Evolutionary conservation across 23 tunicate genomes (phyloP).

Genomic region (Botrylloides violaceus): DNA sequence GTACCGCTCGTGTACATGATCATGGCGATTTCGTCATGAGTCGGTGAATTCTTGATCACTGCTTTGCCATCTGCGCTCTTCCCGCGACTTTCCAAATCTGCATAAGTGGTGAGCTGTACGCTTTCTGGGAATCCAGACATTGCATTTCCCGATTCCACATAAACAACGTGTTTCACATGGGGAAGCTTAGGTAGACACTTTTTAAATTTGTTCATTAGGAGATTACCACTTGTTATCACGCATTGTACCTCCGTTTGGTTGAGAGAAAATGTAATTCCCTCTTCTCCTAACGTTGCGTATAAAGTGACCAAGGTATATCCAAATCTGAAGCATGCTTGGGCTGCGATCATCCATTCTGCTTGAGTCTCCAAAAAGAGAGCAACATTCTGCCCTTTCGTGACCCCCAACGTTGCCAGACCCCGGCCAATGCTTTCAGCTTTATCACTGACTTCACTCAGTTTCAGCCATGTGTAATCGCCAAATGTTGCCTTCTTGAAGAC

Average conservation of each 20-base stretch:
- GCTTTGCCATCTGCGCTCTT: slow-evolving; percentile 23
- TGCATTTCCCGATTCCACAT: slow-evolving; percentile 45
- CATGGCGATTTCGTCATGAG: slow-evolving; percentile 68
- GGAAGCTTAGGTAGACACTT: slow-evolving; percentile 41
- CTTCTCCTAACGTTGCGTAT: slow-evolving; percentile 95
- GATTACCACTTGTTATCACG: slow-evolving; percentile 72
- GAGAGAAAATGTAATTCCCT: slow-evolving; percentile 68
- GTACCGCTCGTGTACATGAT: slow-evolving; percentile 97
- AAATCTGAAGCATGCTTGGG: slow-evolving; percentile 80
- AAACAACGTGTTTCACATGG: slow-evolving; percentile 32
- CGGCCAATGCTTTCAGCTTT: slow-evolving; percentile 44
- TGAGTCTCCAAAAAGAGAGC: slow-evolving; percentile 90
- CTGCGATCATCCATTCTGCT: slow-evolving; percentile 95
- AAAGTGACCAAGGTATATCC: slow-evolving; percentile 80
- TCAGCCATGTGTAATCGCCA: slow-evolving; percentile 83
- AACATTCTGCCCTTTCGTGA: slow-evolving; percentile 53
- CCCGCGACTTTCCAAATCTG: slow-evolving; percentile 31
- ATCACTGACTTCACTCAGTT: slow-evolving; percentile 39
- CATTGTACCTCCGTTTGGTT: slow-evolving; percentile 73
- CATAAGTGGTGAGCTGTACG: slow-evolving; percentile 27
- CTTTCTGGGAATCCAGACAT: slow-evolving; percentile 23
- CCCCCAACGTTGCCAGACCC: slow-evolving; percentile 47
- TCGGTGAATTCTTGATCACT: slow-evolving; percentile 26
- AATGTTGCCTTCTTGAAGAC: slow-evolving; percentile 90
- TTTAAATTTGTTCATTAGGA: slow-evolving; percentile 43